phyloP scores from a whole-genome alignment of 2,797 vertebrate species.

The Podargus strigoides region DNA sequence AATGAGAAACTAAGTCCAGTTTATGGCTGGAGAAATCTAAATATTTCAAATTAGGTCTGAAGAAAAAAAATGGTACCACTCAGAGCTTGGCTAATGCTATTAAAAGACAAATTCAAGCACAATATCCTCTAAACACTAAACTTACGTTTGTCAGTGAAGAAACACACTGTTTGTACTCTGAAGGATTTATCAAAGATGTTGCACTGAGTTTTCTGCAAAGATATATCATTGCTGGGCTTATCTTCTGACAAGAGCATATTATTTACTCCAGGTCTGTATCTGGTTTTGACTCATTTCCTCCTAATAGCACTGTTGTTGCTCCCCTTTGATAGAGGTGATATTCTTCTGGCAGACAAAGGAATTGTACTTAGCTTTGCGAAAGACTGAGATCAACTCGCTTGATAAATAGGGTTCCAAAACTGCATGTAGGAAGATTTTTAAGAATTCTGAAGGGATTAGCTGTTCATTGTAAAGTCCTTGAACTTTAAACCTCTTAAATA shows the following conservation, averaged over 20 bases:
- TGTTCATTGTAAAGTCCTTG: constrained; percentile 47
- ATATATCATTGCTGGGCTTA: constrained; percentile 34
- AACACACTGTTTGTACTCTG: constrained; percentile 80
- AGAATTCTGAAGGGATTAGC: constrained; percentile 54
- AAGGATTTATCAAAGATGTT: constrained; percentile 75
- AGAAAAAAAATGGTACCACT: constrained; percentile 77
- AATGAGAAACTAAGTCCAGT: constrained; percentile 78
- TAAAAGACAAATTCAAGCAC: constrained; percentile 84
- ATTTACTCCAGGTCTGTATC: neutral
- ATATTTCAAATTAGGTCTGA: constrained; percentile 75
- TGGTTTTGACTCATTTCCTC: neutral
- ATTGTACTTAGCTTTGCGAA: constrained; percentile 65
- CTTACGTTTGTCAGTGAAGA: constrained; percentile 77
- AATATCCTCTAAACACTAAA: constrained; percentile 75
- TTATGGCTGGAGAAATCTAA: constrained; percentile 81
- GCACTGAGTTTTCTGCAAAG: constrained; percentile 73
- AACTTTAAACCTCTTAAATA: constrained; percentile 65
- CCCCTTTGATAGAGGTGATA: constrained; percentile 62
- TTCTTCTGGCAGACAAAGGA: constrained; percentile 82
- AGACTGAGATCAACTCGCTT: constrained; percentile 50
- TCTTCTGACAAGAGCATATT: neutral
- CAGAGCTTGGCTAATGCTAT: constrained; percentile 77
- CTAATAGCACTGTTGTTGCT: neutral
- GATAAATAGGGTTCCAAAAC: constrained; percentile 72
- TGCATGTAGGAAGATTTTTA: constrained; percentile 58